Evolutionary conservation across 2,888 invertebrate genomes (phyloP).

Genomic region (Eudemis profundana): DNA sequence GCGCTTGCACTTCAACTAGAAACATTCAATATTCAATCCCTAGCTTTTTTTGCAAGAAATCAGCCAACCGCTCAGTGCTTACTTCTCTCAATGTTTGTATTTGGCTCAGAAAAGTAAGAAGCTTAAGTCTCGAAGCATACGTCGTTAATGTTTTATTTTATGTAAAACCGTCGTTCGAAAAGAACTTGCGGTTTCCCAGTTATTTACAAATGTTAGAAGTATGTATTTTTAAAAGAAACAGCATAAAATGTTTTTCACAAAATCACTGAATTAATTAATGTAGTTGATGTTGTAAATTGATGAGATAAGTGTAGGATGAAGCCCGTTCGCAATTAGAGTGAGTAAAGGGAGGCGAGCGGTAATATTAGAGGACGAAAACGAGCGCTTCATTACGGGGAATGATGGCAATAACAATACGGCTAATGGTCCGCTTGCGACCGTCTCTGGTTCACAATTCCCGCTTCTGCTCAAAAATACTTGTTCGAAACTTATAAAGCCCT

Average conservation of each 20-base stretch:
- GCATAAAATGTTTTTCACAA: constrained; percentile 55
- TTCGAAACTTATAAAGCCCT: constrained; percentile 65
- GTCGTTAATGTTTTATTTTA: constrained; percentile 43
- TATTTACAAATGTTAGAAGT: constrained; percentile 9
- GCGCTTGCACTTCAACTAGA: constrained; percentile 63
- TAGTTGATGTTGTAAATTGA: constrained; percentile 64
- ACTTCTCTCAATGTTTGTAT: constrained; percentile 36
- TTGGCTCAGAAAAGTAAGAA: constrained; percentile 38
- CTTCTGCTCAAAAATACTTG: constrained; percentile 70
- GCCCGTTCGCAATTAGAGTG: constrained; percentile 68
- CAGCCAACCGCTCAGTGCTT: constrained; percentile 38
- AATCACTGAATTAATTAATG: constrained; percentile 73
- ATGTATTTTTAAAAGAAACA: constrained; percentile 19
- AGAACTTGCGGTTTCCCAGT: constrained; percentile 20
- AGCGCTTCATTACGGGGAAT: constrained; percentile 81
- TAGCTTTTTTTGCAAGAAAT: constrained; percentile 40
- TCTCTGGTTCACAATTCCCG: constrained; percentile 65
- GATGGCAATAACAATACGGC: constrained; percentile 82
- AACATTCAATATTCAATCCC: constrained; percentile 64
- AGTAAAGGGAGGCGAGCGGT: constrained; percentile 74
- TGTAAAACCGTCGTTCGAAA: constrained; percentile 28
- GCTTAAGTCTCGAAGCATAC: constrained; percentile 33
- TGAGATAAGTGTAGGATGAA: constrained; percentile 72
- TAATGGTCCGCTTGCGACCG: constrained; percentile 77
- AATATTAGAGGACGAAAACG: constrained; percentile 81